Evolutionary conservation across 1,140 invertebrate species (phyloP).

Genomic region (Microplitis mediator): DNA sequence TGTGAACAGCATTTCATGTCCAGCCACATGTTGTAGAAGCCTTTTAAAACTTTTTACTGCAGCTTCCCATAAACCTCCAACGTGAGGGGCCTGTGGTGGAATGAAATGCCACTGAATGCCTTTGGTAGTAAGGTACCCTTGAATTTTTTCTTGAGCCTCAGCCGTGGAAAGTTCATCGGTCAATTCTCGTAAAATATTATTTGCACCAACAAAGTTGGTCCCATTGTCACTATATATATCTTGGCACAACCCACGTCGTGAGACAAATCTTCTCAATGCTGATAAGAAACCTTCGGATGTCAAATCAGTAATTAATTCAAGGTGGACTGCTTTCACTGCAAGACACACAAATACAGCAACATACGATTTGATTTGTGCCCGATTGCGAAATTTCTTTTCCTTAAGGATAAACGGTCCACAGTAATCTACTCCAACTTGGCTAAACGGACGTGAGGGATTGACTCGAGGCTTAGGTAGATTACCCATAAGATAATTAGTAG

Average conservation of each 20-base stretch:
- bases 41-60: not conserved
- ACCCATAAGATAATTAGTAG: constrained; percentile 16
- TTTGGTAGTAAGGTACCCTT: not conserved
- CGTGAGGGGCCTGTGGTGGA: constrained; percentile 45
- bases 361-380: constrained; percentile 6
- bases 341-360: constrained; percentile 24
- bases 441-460: constrained; percentile 26
- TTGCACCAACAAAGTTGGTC: constrained; percentile 24
- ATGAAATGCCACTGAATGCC: constrained; percentile 45
- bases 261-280: constrained; percentile 17
- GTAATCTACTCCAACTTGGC: not conserved
- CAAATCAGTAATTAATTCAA: constrained; percentile 24
- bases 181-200: constrained; percentile 18
- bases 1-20: not conserved
- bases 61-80: constrained; percentile 48
- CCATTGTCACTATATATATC: constrained; percentile 28
- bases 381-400: constrained; percentile 21
- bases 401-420: not conserved
- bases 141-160: not conserved
- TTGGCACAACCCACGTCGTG: constrained; percentile 6
- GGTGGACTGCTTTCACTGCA: constrained; percentile 16
- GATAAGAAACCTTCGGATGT: constrained; percentile 15
- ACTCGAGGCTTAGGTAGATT: constrained; percentile 25
- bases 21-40: not conserved
- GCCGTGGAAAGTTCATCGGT: not conserved